These are phyloP conservation scores for Myiozetetes cayanensis DNA, from an alignment of 2,113 vertebrate species.

Conservation along the genomic window DNA sequence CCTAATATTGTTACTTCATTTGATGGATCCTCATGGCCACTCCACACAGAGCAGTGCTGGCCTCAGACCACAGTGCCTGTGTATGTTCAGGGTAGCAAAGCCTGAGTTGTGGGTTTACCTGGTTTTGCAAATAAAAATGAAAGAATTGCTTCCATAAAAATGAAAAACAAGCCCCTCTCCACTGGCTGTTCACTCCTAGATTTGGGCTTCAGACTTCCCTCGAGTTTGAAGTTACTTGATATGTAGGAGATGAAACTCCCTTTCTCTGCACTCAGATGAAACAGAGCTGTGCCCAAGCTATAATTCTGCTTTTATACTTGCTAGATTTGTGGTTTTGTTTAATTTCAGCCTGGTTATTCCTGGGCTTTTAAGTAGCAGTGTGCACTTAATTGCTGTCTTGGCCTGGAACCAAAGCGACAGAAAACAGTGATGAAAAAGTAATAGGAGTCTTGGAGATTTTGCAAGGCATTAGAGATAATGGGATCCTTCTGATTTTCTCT, in stretches of 20 bases:
- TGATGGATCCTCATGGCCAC: neutral
- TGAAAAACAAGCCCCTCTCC: no score
- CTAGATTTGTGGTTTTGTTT: neutral
- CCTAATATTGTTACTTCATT: neutral
- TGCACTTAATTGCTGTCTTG: neutral
- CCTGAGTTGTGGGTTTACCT: neutral
- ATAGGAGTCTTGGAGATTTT: neutral
- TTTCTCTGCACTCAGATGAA: neutral
- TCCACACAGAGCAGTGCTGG: fast-evolving
- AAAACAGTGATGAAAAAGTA: neutral
- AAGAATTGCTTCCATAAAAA: neutral
- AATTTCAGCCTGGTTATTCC: neutral
- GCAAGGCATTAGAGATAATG: neutral
- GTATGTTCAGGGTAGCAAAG: fast-evolving
- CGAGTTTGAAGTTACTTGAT: neutral
- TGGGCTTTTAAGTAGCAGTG: neutral
- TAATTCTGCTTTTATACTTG: neutral
- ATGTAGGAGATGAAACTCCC: neutral
- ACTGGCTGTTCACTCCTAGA: neutral
- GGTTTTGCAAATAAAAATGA: neutral
- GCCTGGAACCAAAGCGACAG: neutral
- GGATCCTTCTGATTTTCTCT: neutral
- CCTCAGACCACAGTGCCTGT: fast-evolving
- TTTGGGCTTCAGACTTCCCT: neutral
- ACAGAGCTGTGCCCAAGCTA: neutral